Evolutionary conservation across 2,113 vertebrate genomes (phyloP), one percentile per base, ranked within the genome.

Genomic region (Indri indri): DNA sequence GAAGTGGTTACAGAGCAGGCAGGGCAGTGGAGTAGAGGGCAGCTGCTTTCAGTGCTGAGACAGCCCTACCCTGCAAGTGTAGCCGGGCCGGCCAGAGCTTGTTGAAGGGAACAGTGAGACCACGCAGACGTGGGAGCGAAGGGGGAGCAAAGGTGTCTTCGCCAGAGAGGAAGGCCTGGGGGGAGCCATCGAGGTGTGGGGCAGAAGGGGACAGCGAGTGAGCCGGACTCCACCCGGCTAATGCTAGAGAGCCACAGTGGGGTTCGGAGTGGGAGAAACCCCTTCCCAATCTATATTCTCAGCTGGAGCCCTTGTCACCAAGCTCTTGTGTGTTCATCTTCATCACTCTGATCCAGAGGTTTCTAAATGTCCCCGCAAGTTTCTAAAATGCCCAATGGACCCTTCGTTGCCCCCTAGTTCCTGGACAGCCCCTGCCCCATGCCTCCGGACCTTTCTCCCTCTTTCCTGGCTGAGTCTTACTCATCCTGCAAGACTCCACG

Each of bases 341-440:
- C 23, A 1, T 84, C 25, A 34, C 68, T 71, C 77, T 59, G 40
- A 40, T 40, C 47, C 42, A 52, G n/a, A 93, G 47, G 37, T 45
- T 93, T 77, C 84, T 65, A 34, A 80, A n/a, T 47, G 82, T 9
- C 59, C 81, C 59, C 61, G 57, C 27, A 91, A 66, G 68, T 45
- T 61, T 95, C 79, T 63, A 83, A 85, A 88, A 88, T 81, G 81
- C 57, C 88, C 59, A 40, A 59, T 8, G 16, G 34, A 40, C 27
- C 8, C 32, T 91, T 54, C 37, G 74, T 88, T 84, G 47, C 34
- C 30, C 20, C 42, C 25, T 6, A 13, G 59, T 52, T 54, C 40
- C 9, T 42, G 14, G 22, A 5, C n/a, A 54, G 20, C 34, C 0
- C 10, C 65, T 2, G 54, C 87, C 66, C 27, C 4, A 8, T 32